A percentile compares a stretch with the other conserved stretches of the same genome.
Conservation (phyloP, 1,140 invertebrate species). For the Neotoxoptera formosana region DNA sequence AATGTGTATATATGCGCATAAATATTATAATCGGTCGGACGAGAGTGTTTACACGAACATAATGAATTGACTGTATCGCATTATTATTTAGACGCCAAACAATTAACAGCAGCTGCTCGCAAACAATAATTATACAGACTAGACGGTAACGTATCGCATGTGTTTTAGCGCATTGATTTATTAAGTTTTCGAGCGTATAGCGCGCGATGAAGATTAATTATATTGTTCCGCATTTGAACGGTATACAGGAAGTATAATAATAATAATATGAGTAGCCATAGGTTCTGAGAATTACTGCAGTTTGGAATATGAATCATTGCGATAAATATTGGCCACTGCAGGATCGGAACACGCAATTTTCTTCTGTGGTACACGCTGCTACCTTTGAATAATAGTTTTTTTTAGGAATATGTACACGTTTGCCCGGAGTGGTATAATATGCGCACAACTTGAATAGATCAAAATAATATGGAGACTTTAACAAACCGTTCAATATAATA, state of each 20-base stretch:
- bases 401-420: background rate
- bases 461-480: background rate
- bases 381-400: constrained; percentile 19
- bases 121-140: background rate
- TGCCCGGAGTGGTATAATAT: background rate
- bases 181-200: background rate
- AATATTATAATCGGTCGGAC: background rate
- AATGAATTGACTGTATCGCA: background rate
- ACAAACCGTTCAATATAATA: background rate
- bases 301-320: background rate
- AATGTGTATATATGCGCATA: background rate
- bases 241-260: constrained; percentile 14
- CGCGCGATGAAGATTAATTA: background rate
- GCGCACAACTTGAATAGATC: background rate
- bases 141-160: too few relatives aligned
- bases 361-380: background rate
- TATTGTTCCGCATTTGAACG: constrained; percentile 24
- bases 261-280: background rate
- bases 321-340: background rate
- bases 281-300: background rate
- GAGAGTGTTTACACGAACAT: background rate
- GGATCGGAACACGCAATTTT: background rate
- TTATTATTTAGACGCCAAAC: background rate
- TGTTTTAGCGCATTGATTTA: background rate
- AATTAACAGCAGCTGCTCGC: background rate